phyloP scores from a whole-genome alignment of 2,797 vertebrate genomes.

The Chaenodraco wilsoni region DNA sequence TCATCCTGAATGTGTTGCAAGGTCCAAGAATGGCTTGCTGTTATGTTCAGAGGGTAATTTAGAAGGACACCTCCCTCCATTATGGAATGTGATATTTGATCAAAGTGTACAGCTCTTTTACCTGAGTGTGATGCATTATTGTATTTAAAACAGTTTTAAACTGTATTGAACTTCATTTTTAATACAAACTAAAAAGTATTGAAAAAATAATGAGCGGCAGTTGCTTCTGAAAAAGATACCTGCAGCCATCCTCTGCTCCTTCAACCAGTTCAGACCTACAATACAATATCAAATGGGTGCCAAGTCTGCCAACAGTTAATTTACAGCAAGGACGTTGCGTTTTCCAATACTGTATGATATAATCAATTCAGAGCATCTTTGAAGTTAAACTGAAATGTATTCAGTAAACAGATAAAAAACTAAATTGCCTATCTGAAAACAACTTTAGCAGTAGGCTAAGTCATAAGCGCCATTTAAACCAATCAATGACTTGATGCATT shows the following conservation, averaged over 20 bases:
- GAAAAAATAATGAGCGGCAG: conserved; percentile 2
- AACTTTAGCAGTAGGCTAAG: too few species aligned
- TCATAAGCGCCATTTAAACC: too few species aligned
- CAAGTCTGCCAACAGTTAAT: too few species aligned
- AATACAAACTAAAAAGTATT: background rate
- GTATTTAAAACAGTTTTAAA: background rate
- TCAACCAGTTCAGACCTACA: conserved; percentile 10
- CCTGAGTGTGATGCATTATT: conserved; percentile 18
- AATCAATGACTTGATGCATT: too few species aligned
- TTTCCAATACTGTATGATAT: background rate
- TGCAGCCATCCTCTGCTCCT: background rate
- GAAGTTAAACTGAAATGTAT: background rate
- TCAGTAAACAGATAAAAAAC: background rate
- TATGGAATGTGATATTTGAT: conserved; percentile 47
- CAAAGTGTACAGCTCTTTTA: conserved; percentile 32
- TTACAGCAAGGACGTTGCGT: background rate
- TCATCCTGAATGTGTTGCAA: conserved; percentile 61
- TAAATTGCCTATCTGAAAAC: too few species aligned
- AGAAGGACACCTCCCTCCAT: conserved; percentile 52
- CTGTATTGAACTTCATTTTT: background rate
- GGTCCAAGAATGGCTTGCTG: conserved; percentile 44
- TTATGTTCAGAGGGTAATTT: conserved; percentile 44
- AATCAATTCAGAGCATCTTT: background rate
- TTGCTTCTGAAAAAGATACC: conserved; percentile 1
- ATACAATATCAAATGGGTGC: background rate